Evolutionary conservation across 2,888 invertebrate genomes (phyloP).

Genomic region (Mythimna albipuncta): DNA sequence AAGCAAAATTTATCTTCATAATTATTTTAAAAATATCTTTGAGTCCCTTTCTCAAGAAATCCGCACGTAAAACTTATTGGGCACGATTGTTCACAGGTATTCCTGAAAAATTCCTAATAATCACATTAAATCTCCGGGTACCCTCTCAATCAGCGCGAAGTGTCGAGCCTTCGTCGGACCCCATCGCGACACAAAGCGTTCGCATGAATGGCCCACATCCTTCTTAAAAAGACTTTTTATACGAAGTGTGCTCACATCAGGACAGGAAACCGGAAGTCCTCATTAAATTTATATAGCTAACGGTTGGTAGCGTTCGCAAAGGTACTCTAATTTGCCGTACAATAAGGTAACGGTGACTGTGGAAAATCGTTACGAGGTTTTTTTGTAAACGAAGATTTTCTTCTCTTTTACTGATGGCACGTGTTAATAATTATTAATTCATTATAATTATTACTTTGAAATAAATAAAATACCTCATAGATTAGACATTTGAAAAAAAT

Average conservation of each 20-base stretch:
- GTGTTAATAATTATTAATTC: too few relatives aligned
- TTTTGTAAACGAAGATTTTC: conserved; percentile 3
- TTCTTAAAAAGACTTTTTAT: conserved; percentile 54
- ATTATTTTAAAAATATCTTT: background rate
- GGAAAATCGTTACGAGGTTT: conserved; percentile 7
- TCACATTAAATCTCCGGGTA: conserved; percentile 42
- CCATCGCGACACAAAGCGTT: conserved; percentile 46
- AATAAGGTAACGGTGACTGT: conserved; percentile 26
- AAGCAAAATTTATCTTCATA: background rate
- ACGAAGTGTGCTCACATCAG: conserved; percentile 41
- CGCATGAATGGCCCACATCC: conserved; percentile 59
- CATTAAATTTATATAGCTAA: conserved; percentile 56
- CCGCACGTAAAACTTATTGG: background rate
- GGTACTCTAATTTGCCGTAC: conserved; percentile 36
- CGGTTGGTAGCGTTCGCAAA: conserved; percentile 29
- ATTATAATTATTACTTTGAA: background rate
- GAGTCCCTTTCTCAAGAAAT: conserved; percentile 7
- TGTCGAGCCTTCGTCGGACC: conserved; percentile 35
- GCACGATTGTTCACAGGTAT: conserved; percentile 18
- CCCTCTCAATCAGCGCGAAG: conserved; percentile 48
- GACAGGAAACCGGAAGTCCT: conserved; percentile 51
- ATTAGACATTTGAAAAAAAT: too few relatives aligned
- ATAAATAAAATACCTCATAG: too few relatives aligned
- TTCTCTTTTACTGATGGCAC: background rate
- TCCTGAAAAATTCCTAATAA: conserved; percentile 51